Evolutionary conservation across 2,797 vertebrate species (phyloP).

Genomic region (Antennarius maculatus): DNA sequence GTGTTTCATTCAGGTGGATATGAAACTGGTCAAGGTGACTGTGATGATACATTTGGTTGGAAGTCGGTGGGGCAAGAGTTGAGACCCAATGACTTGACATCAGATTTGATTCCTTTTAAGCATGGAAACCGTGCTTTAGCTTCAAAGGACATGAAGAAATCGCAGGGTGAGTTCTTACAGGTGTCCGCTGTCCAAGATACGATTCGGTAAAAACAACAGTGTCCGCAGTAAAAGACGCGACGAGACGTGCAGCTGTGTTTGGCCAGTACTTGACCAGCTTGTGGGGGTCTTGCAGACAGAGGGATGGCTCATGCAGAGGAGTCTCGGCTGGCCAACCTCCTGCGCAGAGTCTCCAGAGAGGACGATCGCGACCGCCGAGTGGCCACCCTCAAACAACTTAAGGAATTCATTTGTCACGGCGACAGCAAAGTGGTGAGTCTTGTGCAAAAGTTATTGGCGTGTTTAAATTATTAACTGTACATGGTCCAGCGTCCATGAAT

Average conservation of each 20-base stretch:
- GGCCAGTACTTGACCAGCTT: no score
- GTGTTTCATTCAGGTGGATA: conserved; percentile 86
- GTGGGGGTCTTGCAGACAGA: conserved; percentile 85
- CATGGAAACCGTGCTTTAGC: conserved; percentile 99
- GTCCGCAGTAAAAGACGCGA: no score
- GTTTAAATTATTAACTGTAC: no score
- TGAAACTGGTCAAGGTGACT: conserved; percentile 93
- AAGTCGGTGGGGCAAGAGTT: conserved; percentile 99
- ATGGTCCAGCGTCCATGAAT: no score
- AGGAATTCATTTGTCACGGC: conserved; percentile 97
- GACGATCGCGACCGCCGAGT: conserved; percentile 98
- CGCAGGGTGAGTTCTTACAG: conserved; percentile 88
- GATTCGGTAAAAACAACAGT: no score
- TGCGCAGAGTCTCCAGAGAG: conserved; percentile 98
- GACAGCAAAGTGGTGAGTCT: conserved; percentile 96
- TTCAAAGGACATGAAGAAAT: conserved; percentile 99
- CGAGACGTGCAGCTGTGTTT: no score
- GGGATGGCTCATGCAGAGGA: conserved; percentile 98
- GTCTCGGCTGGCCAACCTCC: conserved; percentile 99
- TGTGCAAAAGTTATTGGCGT: neutral
- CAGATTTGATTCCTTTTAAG: conserved; percentile 96
- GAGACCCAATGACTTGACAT: conserved; percentile 98
- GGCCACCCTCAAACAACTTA: conserved; percentile 97
- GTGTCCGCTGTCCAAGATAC: no score
- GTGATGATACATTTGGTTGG: conserved; percentile 99